phyloP scores from a whole-genome alignment of 1,140 invertebrate species.

The Drosophila triauraria region DNA sequence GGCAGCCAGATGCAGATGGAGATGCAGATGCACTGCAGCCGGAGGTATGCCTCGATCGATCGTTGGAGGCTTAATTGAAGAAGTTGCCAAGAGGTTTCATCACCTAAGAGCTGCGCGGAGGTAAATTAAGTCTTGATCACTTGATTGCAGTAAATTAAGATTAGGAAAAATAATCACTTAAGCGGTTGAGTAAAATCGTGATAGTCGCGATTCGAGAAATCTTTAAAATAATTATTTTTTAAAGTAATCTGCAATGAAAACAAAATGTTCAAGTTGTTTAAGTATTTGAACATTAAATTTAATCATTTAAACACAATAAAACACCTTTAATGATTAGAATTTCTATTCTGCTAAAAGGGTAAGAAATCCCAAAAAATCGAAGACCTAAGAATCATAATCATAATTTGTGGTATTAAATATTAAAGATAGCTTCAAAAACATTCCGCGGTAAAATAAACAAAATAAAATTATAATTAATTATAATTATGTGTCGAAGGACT shows the following conservation, averaged over 20 bases:
- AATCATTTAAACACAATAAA: no score
- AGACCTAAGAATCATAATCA: no score
- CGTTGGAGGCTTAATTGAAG: conserved; percentile 30
- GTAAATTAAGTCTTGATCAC: conserved; percentile 29
- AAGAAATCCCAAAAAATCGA: no score
- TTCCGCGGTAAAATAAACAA: no score
- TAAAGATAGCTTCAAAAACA: no score
- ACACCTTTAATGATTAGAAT: no score
- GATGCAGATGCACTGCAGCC: conserved; percentile 2
- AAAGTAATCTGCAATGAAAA: neutral
- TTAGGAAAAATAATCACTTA: conserved; percentile 10
- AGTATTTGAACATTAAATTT: no score
- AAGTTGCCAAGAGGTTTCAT: conserved; percentile 16
- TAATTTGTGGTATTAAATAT: no score
- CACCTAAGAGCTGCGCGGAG: neutral
- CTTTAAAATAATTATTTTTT: neutral
- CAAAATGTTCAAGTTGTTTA: neutral
- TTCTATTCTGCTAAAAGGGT: no score
- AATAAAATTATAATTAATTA: no score
- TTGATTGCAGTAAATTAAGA: conserved; percentile 6
- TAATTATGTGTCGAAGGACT: no score
- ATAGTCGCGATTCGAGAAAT: neutral
- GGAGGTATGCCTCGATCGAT: conserved; percentile 6
- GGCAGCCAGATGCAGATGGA: conserved; percentile 26
- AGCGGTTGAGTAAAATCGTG: neutral